Conservation (phyloP, 2,113 vertebrate genomes). For the Cinclus cinclus region DNA sequence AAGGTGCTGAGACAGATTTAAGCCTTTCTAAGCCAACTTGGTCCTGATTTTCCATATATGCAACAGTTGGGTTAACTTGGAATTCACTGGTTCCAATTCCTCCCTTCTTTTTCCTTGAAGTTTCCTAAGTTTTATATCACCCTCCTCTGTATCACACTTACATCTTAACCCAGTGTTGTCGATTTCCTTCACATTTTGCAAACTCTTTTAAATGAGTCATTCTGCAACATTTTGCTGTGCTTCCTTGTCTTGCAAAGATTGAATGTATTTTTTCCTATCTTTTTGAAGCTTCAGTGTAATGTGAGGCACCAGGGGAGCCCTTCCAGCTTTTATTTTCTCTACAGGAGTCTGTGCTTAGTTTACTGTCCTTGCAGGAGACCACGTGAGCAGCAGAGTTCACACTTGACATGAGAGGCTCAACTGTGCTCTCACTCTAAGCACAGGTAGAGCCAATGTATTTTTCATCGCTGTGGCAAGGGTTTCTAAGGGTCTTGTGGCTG, state of each 20-base stretch:
- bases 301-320: not conserved
- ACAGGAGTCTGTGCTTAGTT: not conserved
- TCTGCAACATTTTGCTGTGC: not conserved
- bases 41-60: not conserved
- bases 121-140: not conserved
- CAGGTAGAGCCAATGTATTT: conserved; percentile 1
- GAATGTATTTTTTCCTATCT: not conserved
- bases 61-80: not conserved
- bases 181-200: not conserved
- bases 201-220: not conserved
- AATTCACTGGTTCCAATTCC: not conserved
- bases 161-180: not conserved
- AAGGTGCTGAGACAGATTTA: not conserved
- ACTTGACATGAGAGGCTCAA: not conserved
- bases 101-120: not conserved
- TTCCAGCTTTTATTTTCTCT: conserved; percentile 42
- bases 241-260: not conserved
- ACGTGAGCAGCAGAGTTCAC: not conserved
- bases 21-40: not conserved
- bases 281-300: not conserved
- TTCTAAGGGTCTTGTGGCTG: not conserved
- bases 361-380: not conserved
- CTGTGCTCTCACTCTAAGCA: not conserved
- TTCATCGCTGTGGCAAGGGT: conserved; percentile 1
- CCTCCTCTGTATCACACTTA: not conserved